Conservation (phyloP, 2,113 vertebrate genomes). For the Pangasianodon hypophthalmus region DNA sequence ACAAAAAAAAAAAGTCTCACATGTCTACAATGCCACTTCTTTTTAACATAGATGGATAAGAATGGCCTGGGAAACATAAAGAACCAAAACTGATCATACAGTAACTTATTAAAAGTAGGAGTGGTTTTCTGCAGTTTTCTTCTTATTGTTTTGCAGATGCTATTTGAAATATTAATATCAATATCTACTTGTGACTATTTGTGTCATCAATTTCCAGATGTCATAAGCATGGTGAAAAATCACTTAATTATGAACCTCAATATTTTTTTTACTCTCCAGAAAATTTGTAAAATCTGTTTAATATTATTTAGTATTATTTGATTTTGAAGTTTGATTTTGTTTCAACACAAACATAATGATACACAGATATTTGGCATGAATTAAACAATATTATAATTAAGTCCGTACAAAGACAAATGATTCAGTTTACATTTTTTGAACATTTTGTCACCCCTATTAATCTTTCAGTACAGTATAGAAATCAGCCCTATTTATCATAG, state of each 20-base stretch:
- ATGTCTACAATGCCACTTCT: slow-evolving; percentile 10
- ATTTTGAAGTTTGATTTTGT: neutral
- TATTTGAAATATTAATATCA: neutral
- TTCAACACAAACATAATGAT: slow-evolving; percentile 20
- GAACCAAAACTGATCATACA: neutral
- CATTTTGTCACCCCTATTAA: slow-evolving; percentile 53
- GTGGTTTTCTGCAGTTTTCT: neutral
- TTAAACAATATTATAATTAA: slow-evolving; percentile 41
- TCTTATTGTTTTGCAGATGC: neutral
- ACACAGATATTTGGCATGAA: slow-evolving; percentile 28
- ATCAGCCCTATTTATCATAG: slow-evolving; percentile 51
- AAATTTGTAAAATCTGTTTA: neutral
- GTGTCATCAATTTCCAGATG: no score
- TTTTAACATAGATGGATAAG: slow-evolving; percentile 1
- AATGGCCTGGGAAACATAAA: neutral
- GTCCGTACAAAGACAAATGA: slow-evolving; percentile 40
- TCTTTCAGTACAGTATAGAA: slow-evolving; percentile 48
- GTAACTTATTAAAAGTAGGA: neutral
- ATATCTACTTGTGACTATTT: neutral
- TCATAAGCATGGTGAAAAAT: neutral
- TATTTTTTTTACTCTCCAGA: neutral
- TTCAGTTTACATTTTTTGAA: slow-evolving; percentile 44
- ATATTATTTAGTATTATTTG: neutral
- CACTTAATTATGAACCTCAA: neutral
- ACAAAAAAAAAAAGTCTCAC: slow-evolving; percentile 57